Evolutionary conservation across 2,888 invertebrate genomes (phyloP), one percentile per base, ranked within the genome.

Genomic region (Drosophila vallismaia): DNA sequence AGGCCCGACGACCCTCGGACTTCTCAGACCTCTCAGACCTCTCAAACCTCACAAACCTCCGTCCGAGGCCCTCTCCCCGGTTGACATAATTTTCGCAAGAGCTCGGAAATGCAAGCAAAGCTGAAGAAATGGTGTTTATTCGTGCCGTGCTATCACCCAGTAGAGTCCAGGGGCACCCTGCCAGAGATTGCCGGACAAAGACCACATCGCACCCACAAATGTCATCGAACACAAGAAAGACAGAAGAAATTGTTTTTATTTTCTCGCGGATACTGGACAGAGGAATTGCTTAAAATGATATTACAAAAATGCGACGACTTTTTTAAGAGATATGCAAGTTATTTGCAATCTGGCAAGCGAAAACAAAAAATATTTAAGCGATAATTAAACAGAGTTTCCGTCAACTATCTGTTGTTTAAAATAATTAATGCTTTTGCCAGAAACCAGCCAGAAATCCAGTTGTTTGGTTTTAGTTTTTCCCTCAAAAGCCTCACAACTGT

Each of bases 21-120:
- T n/a, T 33, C n/a, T 46, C 26, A 10, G 19, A 12, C 40, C 14
- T 14, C 14, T 45, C 26, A 10, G 28, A 12, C 40, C 14, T 14
- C 14, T 45, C 26, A 10, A 14, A 12, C 40, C 14, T 14, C 14
- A 38, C 26, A 10, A 14, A 12, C 40, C 19, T 19, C 19, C 19
- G 19, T 1, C 2, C 19, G 19, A 19, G 19, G 19, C 19, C 67
- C 28, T 28, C 28, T 1, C n/a, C 50, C 71, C 19, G 19, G 54
- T 71, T 70, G 62, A 60, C 50, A 60, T 70, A 33, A 64, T 70
- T 70, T 70, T 60, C 53, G 72, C 69, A 60, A 70, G 62, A 70
- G n/a, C 62, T 14, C 42, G 44, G 49, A 66, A 68, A 68, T 36
- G 66, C 68, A 67, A 67, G 66, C 33, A 24, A 14, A 29, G 19